Evolutionary conservation across 1,140 invertebrate species (phyloP), one percentile per base, ranked within the genome.

Genomic region (Bradysia coprophila): DNA sequence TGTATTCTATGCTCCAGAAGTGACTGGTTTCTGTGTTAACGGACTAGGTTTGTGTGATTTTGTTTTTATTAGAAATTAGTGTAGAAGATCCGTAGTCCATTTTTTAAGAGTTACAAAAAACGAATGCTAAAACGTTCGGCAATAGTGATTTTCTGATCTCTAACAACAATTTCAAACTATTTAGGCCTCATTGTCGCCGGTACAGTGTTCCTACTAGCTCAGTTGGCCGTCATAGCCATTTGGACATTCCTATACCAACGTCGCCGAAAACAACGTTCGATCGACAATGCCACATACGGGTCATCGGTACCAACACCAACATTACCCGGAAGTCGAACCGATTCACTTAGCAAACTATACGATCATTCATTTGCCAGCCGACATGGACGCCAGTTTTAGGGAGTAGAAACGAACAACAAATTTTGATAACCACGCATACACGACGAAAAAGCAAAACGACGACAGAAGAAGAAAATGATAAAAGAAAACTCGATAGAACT

Each of bases 171-270:
- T n/a, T n/a, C n/a, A n/a, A n/a, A n/a, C n/a, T n/a, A n/a, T n/a
- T n/a, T n/a, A 32, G 85, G 84, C 41, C 67, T 84, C 1, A 76
- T 86, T 52, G 73, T 86, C 31, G 81, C 81, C 11, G 78, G 77
- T n/a, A 76, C 80, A 1, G 71, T 85, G 24, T 88, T 90, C 65
- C 63, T 89, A 44, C 71, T 82, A 10, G 81, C 78, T 2, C 84
- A 89, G 62, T 69, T 88, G 52, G 76, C 80, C 43, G 73, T 88
- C 33, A 76, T 88, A 41, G 76, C 81, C 13, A 80, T 75, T 31
- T 88, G 82, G 82, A 78, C 81, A 41, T 81, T 81, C 55, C 75
- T 80, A 56, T 87, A 81, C 75, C 81, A 85, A 53, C 72, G 81
- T 45, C 72, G 78, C 48, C 72, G 78, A 41, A 69, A 59, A 38